Conservation (phyloP, 2,888 invertebrate genomes). For the Catonia carolina region DNA sequence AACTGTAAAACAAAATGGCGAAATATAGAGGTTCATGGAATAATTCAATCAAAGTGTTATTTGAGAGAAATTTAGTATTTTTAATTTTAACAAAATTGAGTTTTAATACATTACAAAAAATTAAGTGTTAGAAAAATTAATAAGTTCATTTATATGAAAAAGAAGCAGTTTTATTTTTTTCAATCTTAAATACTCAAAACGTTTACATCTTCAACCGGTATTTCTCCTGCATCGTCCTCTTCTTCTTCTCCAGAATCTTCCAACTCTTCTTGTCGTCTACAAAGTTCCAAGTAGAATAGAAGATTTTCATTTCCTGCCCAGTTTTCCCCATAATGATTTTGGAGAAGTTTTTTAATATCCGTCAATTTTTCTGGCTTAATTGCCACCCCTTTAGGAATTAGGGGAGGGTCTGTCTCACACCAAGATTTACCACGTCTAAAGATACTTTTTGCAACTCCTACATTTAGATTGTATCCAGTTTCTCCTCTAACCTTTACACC, state of each 20-base stretch:
- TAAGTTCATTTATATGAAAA: no score
- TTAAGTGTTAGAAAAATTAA: neutral
- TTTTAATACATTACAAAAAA: neutral
- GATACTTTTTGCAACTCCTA: neutral
- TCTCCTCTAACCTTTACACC: conserved; percentile 10
- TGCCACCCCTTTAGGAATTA: conserved; percentile 9
- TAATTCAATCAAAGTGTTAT: neutral
- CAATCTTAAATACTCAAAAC: conserved; percentile 4
- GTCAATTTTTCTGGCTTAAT: conserved; percentile 2
- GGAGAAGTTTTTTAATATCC: conserved; percentile 1
- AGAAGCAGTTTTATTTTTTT: no score
- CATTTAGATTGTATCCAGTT: conserved; percentile 8
- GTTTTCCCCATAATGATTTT: conserved; percentile 14
- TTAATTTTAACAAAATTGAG: neutral
- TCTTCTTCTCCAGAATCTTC: neutral
- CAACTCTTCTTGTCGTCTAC: neutral
- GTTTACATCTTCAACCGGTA: neutral
- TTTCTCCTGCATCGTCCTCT: conserved; percentile 2
- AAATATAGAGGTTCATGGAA: neutral
- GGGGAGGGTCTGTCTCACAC: neutral
- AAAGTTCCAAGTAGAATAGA: conserved; percentile 3
- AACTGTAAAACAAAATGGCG: neutral
- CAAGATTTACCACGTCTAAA: conserved; percentile 1
- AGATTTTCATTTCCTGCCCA: conserved; percentile 2
- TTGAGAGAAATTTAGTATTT: neutral